Conservation (phyloP, 2,888 invertebrate genomes). For the Ichneumoninae sp. region DNA sequence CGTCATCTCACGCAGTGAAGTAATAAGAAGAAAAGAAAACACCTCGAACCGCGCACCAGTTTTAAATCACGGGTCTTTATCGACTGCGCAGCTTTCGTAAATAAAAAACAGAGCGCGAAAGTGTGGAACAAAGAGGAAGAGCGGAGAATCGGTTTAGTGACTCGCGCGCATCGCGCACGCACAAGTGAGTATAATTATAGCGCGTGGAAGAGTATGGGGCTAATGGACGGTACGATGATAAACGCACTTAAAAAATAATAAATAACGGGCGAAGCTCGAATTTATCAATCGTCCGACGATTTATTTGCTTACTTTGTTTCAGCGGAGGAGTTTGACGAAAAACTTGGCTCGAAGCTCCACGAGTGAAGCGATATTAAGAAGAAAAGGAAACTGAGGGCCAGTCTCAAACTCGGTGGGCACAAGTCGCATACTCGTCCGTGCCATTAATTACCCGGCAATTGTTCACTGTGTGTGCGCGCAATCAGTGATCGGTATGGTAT, state of each 20-base stretch:
- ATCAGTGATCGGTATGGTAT: slow-evolving; percentile 61
- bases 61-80: slow-evolving; percentile 8
- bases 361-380: neutral
- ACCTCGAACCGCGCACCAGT: neutral
- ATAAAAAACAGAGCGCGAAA: neutral
- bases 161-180: neutral
- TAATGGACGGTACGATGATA: slow-evolving; percentile 39
- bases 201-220: neutral
- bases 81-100: neutral
- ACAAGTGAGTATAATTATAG: slow-evolving; percentile 26
- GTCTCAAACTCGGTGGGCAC: neutral
- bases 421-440: slow-evolving; percentile 1
- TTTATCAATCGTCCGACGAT: slow-evolving; percentile 20
- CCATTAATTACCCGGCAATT: slow-evolving; percentile 47
- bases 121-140: slow-evolving; percentile 18
- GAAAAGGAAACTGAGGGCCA: neutral
- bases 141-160: slow-evolving; percentile 13
- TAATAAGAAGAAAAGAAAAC: neutral
- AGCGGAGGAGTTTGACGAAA: neutral
- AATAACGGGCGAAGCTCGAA: neutral
- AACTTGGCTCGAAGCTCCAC: neutral
- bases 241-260: slow-evolving; percentile 21
- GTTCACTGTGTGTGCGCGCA: slow-evolving; percentile 45
- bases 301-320: slow-evolving; percentile 21
- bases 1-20: neutral